Base-by-base conservation (phyloP, 2,888 invertebrate genomes). In the Pterobdella sp. region DNA sequence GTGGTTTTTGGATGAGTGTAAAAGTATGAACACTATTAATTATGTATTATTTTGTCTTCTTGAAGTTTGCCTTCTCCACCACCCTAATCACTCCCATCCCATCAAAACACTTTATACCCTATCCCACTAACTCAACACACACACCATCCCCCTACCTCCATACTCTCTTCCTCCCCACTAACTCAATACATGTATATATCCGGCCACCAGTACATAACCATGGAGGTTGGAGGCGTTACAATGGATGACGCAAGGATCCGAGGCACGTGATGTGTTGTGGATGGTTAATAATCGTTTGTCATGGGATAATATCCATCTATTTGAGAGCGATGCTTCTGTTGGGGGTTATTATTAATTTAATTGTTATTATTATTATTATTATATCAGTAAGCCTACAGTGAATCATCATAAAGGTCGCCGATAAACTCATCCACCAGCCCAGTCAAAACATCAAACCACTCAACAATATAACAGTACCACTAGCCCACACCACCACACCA, bases 111-210 rank as follows among this genome's bases (percentile, higher is more conserved):
- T 18, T 14, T 18, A 42, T 18, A n/a, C 42, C 7, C 42, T 18
- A 42, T 42, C 42, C 7, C 42, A 42, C 42, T 18, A 42, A 7
- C 42, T 14, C 42, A 7, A 42, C 42, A 42, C 60, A 22, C 4
- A 22, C 60, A 56, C n/a, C 60, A 56, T 22, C 60, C n/a, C 60
- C 18, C n/a, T 26, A 56, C n/a, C 60, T 26, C 60, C 60, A 7
- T 26, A 56, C n/a, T 3, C 18, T 22, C 60, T 26, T 22, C 60
- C 18, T 22, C 60, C 18, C 10, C 34, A 76, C 77, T 68, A 66
- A 76, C 77, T 60, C 22, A 76, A 66, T 3, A 77, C 76, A 65
- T 77, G 76, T 32, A 77, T 49, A 69, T 76, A 77, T 0, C 75
- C 77, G 36, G 56, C 64, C 31, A 71, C 70, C 64, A 74, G 73